phyloP scores from a whole-genome alignment of 1,140 invertebrate species.

The Drosophila elegans region DNA sequence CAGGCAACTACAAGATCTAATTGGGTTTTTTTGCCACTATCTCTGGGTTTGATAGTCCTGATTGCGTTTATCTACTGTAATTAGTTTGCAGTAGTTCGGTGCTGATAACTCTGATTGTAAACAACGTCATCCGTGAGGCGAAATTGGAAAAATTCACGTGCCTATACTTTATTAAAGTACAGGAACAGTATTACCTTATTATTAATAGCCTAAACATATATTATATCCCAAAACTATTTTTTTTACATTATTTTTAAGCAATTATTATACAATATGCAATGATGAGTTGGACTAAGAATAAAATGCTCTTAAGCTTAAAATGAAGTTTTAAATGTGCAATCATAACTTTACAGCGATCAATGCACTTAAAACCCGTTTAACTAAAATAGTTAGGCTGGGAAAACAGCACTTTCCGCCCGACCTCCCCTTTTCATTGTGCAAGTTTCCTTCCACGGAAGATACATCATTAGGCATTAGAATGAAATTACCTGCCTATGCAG shows the following conservation, averaged over 20 bases:
- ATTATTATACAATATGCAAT: too few species aligned
- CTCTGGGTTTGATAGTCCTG: constrained; percentile 7
- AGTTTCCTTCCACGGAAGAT: constrained; percentile 49
- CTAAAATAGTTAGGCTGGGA: constrained; percentile 26
- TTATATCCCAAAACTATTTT: too few species aligned
- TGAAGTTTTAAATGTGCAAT: background rate
- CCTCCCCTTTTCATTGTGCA: constrained; percentile 29
- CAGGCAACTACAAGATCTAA: constrained; percentile 1
- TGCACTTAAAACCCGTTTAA: constrained; percentile 6
- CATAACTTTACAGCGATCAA: background rate
- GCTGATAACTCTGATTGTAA: background rate
- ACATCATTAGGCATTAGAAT: constrained; percentile 81
- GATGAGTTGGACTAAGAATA: too few species aligned
- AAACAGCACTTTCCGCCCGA: background rate
- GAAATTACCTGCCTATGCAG: constrained; percentile 80
- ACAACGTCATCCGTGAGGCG: background rate
- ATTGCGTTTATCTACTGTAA: constrained; percentile 45
- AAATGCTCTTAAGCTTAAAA: background rate
- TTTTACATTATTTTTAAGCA: background rate
- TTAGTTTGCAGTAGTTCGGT: constrained; percentile 38
- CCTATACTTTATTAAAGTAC: background rate
- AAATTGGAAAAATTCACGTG: background rate
- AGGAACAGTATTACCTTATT: too few species aligned
- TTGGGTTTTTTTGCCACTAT: constrained; percentile 12
- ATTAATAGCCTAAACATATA: too few species aligned